Conservation (phyloP, 2,888 invertebrate genomes). For the Chrysolina haemoptera region DNA sequence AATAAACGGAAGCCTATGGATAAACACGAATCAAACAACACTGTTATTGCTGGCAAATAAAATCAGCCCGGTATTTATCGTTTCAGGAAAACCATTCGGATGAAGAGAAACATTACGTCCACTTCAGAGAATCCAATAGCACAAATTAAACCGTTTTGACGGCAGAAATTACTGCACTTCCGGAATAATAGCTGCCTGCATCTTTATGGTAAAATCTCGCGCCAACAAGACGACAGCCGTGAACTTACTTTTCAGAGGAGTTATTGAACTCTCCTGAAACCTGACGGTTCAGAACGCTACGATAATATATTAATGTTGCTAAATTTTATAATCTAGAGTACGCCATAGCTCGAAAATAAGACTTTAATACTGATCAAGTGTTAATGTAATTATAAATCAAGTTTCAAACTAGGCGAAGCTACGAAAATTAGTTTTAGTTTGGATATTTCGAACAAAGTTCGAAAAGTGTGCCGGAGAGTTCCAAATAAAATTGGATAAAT, state of each 20-base stretch:
- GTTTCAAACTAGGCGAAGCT: no score
- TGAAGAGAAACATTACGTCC: constrained; percentile 13
- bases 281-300: not conserved
- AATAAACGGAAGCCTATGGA: not conserved
- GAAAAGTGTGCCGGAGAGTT: no score
- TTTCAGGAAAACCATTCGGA: constrained; percentile 24
- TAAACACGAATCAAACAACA: not conserved
- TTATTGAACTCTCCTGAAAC: constrained; percentile 5
- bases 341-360: no score
- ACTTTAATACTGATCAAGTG: no score
- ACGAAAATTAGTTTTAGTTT: no score
- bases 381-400: no score
- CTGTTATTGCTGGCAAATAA: not conserved
- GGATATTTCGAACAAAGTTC: no score
- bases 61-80: constrained; percentile 20
- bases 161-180: constrained; percentile 23
- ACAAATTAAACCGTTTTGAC: constrained; percentile 28
- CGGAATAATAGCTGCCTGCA: not conserved
- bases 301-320: not conserved
- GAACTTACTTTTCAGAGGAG: constrained; percentile 15
- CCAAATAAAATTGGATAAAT: no score
- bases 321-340: not conserved
- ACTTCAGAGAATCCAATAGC: not conserved
- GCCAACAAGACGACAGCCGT: constrained; percentile 23
- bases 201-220: constrained; percentile 20